These are phyloP conservation scores for Acipenser transmontanus DNA, from an alignment of 2,797 vertebrate species.

Conservation along the genomic window DNA sequence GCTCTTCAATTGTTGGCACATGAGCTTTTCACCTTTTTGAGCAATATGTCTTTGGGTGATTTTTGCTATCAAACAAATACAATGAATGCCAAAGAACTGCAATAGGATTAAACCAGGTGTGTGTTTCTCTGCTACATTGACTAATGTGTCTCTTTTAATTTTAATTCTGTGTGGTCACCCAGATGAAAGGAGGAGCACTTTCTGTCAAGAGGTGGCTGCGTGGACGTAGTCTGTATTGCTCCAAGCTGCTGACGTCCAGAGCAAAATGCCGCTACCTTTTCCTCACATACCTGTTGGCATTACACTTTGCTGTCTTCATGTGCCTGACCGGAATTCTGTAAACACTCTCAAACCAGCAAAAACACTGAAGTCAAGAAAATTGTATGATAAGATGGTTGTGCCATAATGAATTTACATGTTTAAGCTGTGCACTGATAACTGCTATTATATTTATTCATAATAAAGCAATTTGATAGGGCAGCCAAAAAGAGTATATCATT, in stretches of 20 bases:
- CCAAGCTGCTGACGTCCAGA: slow-evolving; percentile 71
- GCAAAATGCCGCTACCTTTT: slow-evolving; percentile 77
- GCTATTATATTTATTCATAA: slow-evolving; percentile 34
- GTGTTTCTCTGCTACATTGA: neutral
- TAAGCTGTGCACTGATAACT: slow-evolving; percentile 62
- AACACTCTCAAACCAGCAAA: slow-evolving; percentile 14
- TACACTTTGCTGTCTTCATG: slow-evolving; percentile 71
- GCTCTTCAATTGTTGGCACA: too few species aligned
- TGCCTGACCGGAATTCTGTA: slow-evolving; percentile 74
- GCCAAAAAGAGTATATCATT: slow-evolving; percentile 32
- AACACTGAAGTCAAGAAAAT: slow-evolving; percentile 21
- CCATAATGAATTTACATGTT: slow-evolving; percentile 48
- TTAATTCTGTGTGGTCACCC: slow-evolving; percentile 11
- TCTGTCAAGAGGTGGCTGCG: slow-evolving; percentile 69
- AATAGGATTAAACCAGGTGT: too few species aligned
- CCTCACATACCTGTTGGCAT: slow-evolving; percentile 64
- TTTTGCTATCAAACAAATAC: too few species aligned
- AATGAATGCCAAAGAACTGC: too few species aligned
- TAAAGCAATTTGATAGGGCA: slow-evolving; percentile 17
- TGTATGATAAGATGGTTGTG: slow-evolving; percentile 17
- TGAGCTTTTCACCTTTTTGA: too few species aligned
- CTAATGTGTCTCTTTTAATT: neutral
- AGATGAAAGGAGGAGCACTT: slow-evolving; percentile 72
- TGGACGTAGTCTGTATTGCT: slow-evolving; percentile 77
- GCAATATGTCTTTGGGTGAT: too few species aligned